Conservation (phyloP, 2,797 vertebrate species). For the Sciurus carolinensis region DNA sequence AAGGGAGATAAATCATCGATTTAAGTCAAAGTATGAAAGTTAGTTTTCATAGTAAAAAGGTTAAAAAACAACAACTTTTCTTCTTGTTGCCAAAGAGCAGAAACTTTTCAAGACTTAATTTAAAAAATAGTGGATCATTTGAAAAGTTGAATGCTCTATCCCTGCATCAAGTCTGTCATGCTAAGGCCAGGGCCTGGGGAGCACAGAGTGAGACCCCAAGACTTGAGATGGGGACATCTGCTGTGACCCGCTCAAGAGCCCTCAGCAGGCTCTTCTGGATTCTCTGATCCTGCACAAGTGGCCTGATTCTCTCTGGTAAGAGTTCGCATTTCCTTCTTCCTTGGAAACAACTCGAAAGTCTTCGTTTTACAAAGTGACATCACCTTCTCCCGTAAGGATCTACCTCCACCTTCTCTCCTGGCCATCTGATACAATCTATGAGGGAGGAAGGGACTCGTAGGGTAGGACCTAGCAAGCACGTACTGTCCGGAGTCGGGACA, state of each 20-base stretch:
- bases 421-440: neutral
- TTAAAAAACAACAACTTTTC: neutral
- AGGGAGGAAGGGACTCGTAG: neutral
- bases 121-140: neutral
- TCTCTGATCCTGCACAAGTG: neutral
- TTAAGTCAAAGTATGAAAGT: neutral
- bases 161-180: neutral
- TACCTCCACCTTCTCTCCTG: neutral
- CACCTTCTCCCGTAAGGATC: neutral
- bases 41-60: neutral
- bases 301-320: neutral
- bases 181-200: neutral
- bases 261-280: neutral
- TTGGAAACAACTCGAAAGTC: neutral
- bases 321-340: neutral
- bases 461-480: neutral
- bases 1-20: neutral
- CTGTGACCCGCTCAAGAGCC: neutral
- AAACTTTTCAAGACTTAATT: conserved; percentile 8
- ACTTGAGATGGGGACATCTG: neutral
- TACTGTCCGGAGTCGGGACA: neutral
- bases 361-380: neutral
- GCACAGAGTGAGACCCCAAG: neutral
- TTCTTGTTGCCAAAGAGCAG: neutral
- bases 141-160: neutral